Conservation (phyloP, 1,140 invertebrate species). For the Panagrolaimus sp. region DNA sequence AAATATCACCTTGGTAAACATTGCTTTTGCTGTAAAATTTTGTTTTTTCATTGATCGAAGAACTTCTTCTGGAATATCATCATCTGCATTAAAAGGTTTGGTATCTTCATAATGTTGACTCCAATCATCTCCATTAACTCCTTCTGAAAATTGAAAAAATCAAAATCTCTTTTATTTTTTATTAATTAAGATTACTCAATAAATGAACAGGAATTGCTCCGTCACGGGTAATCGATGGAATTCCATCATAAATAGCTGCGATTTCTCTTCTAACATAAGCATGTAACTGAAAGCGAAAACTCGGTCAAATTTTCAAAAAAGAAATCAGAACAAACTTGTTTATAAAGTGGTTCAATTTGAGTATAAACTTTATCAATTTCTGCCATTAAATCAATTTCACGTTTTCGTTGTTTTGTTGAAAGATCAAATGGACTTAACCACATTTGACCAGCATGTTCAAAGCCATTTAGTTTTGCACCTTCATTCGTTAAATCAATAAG, state of each 20-base stretch:
- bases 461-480: slow-evolving; percentile 46
- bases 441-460: slow-evolving; percentile 39
- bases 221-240: slow-evolving; percentile 33
- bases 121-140: slow-evolving; percentile 39
- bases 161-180: slow-evolving; percentile 5
- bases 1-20: slow-evolving; percentile 40
- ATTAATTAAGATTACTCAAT: slow-evolving; percentile 31
- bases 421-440: slow-evolving; percentile 43
- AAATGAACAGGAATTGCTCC: slow-evolving; percentile 71
- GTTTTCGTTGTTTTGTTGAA: slow-evolving; percentile 15
- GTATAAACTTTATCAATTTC: slow-evolving; percentile 33
- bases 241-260: slow-evolving; percentile 28
- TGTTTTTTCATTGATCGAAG: slow-evolving; percentile 38
- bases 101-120: slow-evolving; percentile 38
- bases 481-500: slow-evolving; percentile 39
- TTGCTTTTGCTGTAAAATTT: slow-evolving; percentile 36
- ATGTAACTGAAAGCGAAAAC: slow-evolving; percentile 25
- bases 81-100: slow-evolving; percentile 40
- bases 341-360: slow-evolving; percentile 40
- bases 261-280: slow-evolving; percentile 39
- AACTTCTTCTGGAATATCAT: slow-evolving; percentile 39
- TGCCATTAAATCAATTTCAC: slow-evolving; percentile 25
- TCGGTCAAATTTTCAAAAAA: not conserved
- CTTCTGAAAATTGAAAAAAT: slow-evolving; percentile 27
- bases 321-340: slow-evolving; percentile 25